These are phyloP conservation scores for Oligia strigilis DNA, from an alignment of 2,888 invertebrate genomes.

Conservation along the genomic window DNA sequence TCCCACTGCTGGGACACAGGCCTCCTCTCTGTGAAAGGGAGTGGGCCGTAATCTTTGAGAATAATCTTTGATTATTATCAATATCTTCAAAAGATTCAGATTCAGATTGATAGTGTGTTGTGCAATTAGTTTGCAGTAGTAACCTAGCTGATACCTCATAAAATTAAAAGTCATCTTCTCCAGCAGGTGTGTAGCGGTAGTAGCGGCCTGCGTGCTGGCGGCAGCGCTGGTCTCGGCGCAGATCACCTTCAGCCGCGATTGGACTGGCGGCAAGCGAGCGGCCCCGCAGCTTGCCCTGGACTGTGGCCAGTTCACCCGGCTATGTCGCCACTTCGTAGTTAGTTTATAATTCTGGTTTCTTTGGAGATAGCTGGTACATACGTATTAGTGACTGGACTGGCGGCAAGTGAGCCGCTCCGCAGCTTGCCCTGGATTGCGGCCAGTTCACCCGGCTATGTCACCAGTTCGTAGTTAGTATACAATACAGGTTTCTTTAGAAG, in stretches of 20 bases:
- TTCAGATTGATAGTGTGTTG: no score
- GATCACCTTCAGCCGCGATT: conserved; percentile 89
- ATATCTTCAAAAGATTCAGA: no score
- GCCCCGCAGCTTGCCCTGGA: conserved; percentile 79
- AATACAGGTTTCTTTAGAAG: not conserved
- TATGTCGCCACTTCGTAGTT: conserved; percentile 86
- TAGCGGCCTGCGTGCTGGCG: conserved; percentile 76
- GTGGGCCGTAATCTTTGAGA: no score
- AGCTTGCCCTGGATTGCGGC: conserved; percentile 80
- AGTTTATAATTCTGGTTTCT: conserved; percentile 63
- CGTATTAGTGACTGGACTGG: conserved; percentile 76
- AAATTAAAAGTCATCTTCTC: not conserved
- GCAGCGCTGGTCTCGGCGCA: conserved; percentile 84
- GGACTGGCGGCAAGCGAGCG: conserved; percentile 85
- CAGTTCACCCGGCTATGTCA: conserved; percentile 85
- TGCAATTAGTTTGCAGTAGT: no score
- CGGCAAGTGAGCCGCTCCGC: conserved; percentile 82
- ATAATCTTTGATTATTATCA: no score
- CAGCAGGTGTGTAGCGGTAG: conserved; percentile 73
- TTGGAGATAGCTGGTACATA: not conserved
- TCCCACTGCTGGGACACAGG: no score
- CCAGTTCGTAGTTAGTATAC: conserved; percentile 83
- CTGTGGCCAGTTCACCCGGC: conserved; percentile 83
- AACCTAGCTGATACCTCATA: no score
- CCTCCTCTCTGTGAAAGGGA: no score